phyloP scores from a whole-genome alignment of 2,888 invertebrate species.

The Limnephilus lunatus region DNA sequence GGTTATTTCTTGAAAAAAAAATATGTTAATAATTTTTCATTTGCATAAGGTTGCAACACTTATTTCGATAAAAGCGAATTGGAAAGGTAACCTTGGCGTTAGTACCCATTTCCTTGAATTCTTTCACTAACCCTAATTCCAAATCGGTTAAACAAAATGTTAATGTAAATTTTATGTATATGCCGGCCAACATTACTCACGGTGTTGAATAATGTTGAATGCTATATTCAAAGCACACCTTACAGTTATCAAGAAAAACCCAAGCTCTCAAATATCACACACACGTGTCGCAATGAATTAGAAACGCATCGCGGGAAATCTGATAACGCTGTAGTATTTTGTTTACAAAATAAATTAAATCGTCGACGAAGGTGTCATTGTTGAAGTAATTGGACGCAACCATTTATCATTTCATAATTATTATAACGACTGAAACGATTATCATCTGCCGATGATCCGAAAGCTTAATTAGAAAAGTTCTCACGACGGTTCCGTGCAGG shows the following conservation, averaged over 20 bases:
- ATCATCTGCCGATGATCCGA: constrained; percentile 30
- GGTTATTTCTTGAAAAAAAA: not conserved
- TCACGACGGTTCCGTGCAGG: not conserved
- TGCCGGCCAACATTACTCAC: not conserved
- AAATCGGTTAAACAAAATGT: not conserved
- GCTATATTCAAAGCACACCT: not conserved
- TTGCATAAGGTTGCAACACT: not conserved
- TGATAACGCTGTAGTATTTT: not conserved
- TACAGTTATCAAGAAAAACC: not conserved
- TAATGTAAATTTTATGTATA: not conserved
- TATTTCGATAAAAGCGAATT: not conserved
- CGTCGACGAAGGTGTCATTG: not conserved
- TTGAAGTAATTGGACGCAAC: constrained; percentile 17
- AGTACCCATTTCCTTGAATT: not conserved
- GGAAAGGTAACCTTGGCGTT: not conserved
- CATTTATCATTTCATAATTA: constrained; percentile 37
- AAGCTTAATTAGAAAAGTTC: constrained; percentile 42
- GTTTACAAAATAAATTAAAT: no score
- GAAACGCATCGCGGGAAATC: not conserved
- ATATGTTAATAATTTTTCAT: not conserved
- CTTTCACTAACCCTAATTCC: not conserved
- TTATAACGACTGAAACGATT: not conserved
- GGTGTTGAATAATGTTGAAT: not conserved
- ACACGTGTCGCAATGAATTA: not conserved
- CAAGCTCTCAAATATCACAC: not conserved